Evolutionary conservation across 2,797 vertebrate species (phyloP).

Genomic region (Cuniculus paca): DNA sequence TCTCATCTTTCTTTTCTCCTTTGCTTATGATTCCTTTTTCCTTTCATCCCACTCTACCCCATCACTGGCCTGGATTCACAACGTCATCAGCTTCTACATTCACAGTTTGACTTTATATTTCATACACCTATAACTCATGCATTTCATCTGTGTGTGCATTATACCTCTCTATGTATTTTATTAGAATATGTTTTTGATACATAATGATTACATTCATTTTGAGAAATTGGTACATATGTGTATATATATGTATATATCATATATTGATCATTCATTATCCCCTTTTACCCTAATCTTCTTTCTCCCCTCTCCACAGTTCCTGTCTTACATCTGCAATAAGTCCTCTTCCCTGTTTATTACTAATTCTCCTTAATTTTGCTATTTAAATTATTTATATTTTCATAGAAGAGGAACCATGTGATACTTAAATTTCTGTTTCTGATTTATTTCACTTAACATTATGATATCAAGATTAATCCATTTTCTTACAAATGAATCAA

Average conservation of each 20-base stretch:
- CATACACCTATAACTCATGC: not conserved
- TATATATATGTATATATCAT: not conserved
- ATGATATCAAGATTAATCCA: not conserved
- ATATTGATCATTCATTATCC: not conserved
- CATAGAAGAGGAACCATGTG: not conserved
- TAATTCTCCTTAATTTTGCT: not conserved
- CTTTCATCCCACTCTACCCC: accelerated
- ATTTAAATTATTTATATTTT: not conserved
- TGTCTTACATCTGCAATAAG: not conserved
- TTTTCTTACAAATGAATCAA: too few species aligned
- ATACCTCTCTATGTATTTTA: not conserved
- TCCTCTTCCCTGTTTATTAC: not conserved
- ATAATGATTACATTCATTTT: not conserved
- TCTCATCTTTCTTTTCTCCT: not conserved
- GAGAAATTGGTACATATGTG: not conserved
- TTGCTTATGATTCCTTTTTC: not conserved
- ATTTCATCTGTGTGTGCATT: not conserved
- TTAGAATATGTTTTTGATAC: not conserved
- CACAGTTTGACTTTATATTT: not conserved
- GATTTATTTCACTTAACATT: not conserved
- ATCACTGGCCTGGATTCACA: too few species aligned
- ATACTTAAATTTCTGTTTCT: not conserved
- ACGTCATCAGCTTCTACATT: not conserved
- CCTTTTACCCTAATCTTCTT: not conserved
- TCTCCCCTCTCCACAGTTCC: not conserved